Percentiles rank a stretch among this genome's conserved stretches.
These are phyloP conservation scores for Magallana ariakensis DNA, from an alignment of 1,140 invertebrate species.

Conservation along the genomic window DNA sequence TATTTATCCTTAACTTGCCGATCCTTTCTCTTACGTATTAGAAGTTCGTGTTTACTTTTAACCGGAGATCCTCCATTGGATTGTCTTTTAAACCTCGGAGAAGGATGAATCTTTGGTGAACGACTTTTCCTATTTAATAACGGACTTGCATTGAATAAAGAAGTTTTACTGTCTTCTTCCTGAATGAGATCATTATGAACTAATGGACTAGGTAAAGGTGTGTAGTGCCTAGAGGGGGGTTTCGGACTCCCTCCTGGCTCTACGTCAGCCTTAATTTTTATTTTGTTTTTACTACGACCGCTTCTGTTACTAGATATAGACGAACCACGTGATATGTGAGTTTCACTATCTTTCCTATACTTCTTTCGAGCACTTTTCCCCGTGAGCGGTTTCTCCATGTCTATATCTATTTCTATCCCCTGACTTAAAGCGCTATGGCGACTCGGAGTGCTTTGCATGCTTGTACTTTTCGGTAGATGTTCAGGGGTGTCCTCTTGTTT, in stretches of 20 bases:
- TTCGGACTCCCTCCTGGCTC: slow-evolving; percentile 62
- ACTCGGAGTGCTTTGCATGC: slow-evolving; percentile 67
- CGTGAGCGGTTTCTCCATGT: slow-evolving; percentile 73
- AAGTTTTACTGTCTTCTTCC: slow-evolving; percentile 58
- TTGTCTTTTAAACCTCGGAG: slow-evolving; percentile 62
- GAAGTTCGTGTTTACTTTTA: slow-evolving; percentile 68
- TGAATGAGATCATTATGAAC: slow-evolving; percentile 49
- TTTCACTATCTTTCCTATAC: slow-evolving; percentile 41
- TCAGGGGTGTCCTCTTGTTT: slow-evolving; percentile 69
- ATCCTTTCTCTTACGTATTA: slow-evolving; percentile 65
- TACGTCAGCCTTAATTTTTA: slow-evolving; percentile 65
- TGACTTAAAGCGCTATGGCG: slow-evolving; percentile 64
- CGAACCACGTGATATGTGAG: slow-evolving; percentile 57
- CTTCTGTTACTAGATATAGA: slow-evolving; percentile 68
- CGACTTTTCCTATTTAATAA: slow-evolving; percentile 63
- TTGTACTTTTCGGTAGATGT: slow-evolving; percentile 68
- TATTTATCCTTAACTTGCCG: slow-evolving; percentile 49
- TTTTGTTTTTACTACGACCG: slow-evolving; percentile 45
- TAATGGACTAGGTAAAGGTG: slow-evolving; percentile 61
- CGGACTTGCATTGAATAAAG: slow-evolving; percentile 72
- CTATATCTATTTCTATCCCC: slow-evolving; percentile 70
- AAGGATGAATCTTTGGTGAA: slow-evolving; percentile 72
- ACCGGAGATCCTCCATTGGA: slow-evolving; percentile 49
- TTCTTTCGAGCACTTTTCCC: slow-evolving; percentile 48
- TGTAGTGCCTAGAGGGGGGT: slow-evolving; percentile 64